phyloP scores from a whole-genome alignment of 2,797 vertebrate species.

The Paedocypris micromegethes region DNA sequence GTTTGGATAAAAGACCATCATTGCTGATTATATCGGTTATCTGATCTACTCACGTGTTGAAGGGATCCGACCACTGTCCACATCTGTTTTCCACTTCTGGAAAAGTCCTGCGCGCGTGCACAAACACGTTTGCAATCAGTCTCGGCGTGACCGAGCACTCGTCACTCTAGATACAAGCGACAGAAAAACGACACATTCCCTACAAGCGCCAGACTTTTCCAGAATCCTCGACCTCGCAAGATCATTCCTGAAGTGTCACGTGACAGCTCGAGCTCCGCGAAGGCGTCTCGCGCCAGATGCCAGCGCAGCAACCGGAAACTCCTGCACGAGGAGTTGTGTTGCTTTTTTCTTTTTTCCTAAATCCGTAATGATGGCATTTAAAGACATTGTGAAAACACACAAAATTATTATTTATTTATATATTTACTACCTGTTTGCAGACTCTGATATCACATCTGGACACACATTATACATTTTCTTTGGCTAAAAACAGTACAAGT shows the following conservation, averaged over 20 bases:
- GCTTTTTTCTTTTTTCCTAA: not conserved
- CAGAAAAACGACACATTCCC: no score
- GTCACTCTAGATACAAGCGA: no score
- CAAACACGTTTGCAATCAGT: no score
- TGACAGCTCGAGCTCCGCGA: conserved; percentile 45
- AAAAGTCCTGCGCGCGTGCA: no score
- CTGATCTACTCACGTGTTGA: no score
- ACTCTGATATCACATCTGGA: conserved; percentile 44
- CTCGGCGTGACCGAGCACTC: no score
- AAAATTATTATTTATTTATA: conserved; percentile 45
- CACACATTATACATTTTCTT: conserved; percentile 48
- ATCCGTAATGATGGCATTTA: not conserved
- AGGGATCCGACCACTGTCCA: no score
- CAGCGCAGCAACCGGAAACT: conserved; percentile 51
- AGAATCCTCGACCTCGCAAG: conserved; percentile 12
- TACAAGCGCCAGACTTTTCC: not conserved
- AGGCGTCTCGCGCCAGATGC: conserved; percentile 47
- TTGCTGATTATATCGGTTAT: no score
- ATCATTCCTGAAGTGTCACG: conserved; percentile 44
- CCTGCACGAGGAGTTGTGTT: conserved; percentile 3
- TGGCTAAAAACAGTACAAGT: conserved; percentile 29
- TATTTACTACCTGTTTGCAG: conserved; percentile 29
- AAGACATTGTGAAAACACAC: not conserved
- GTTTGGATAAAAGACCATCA: no score
- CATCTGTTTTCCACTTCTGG: no score